These are phyloP conservation scores for Omphaloscelis lunosa DNA, from an alignment of 2,888 invertebrate genomes.

Conservation along the genomic window DNA sequence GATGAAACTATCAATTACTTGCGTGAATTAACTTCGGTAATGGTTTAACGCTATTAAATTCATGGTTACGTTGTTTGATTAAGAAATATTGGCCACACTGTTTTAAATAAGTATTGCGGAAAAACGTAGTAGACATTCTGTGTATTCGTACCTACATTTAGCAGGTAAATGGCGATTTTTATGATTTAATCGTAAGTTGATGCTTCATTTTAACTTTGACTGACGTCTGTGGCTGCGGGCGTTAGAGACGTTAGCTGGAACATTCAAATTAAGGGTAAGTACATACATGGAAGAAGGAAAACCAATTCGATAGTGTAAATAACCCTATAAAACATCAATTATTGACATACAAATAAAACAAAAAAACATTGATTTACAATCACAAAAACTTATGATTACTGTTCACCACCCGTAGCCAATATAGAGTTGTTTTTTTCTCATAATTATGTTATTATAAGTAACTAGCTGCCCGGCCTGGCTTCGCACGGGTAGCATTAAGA, in stretches of 20 bases:
- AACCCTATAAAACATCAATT: constrained; percentile 9
- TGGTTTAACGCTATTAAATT: constrained; percentile 23
- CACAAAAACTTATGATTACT: constrained; percentile 32
- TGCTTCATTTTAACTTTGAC: too few relatives aligned
- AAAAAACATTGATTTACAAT: constrained; percentile 27
- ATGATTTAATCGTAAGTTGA: neutral
- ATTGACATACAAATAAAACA: constrained; percentile 15
- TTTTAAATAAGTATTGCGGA: neutral
- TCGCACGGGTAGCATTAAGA: too few relatives aligned
- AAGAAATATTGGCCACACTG: constrained; percentile 17
- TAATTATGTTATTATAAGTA: constrained; percentile 8
- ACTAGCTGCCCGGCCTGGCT: too few relatives aligned
- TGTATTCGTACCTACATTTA: neutral
- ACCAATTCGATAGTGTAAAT: neutral
- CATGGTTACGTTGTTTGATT: constrained; percentile 22
- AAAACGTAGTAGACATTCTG: neutral
- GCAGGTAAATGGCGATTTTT: neutral
- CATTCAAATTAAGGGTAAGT: neutral
- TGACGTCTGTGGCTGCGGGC: neutral
- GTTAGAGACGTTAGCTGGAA: neutral
- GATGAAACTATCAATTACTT: constrained; percentile 61
- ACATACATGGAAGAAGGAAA: neutral
- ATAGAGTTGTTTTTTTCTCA: constrained; percentile 2
- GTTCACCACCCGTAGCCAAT: neutral
- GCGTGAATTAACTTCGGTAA: constrained; percentile 47